Percentiles rank a stretch among this genome's conserved stretches.
Conservation (phyloP, 2,888 invertebrate species). For the Crocallis elinguaria region DNA sequence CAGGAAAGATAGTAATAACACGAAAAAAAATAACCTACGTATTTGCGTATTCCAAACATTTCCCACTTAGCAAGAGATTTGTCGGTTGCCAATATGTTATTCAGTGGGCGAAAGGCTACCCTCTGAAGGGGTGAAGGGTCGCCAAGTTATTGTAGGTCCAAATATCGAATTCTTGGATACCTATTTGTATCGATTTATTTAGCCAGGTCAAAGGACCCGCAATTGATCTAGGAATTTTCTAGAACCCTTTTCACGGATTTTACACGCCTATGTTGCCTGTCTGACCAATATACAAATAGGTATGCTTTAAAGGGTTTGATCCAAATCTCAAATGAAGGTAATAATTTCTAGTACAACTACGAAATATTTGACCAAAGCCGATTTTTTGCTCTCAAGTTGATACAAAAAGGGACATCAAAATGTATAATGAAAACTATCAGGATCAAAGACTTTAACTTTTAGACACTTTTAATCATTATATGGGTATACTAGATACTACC, state of each 20-base stretch:
- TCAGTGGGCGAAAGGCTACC: not conserved
- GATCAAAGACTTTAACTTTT: too few relatives aligned
- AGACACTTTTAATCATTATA: too few relatives aligned
- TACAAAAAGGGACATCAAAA: too few relatives aligned
- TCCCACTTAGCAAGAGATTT: constrained; percentile 3
- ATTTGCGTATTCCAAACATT: constrained; percentile 21
- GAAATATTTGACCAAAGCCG: too few relatives aligned
- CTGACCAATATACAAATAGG: too few relatives aligned
- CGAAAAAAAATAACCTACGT: not conserved
- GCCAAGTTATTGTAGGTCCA: constrained; percentile 5
- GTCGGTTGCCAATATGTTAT: constrained; percentile 7
- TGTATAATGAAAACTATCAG: too few relatives aligned
- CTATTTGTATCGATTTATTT: constrained; percentile 11
- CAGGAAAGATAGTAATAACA: not conserved
- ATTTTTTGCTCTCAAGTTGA: too few relatives aligned
- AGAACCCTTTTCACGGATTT: not conserved
- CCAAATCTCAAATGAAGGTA: too few relatives aligned
- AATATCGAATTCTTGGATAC: constrained; percentile 9
- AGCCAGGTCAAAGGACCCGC: not conserved
- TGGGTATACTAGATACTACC: too few relatives aligned
- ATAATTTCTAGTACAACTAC: too few relatives aligned
- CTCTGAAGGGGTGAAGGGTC: constrained; percentile 1
- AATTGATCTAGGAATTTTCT: not conserved
- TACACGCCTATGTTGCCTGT: not conserved
- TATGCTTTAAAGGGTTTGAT: too few relatives aligned